phyloP scores from a whole-genome alignment of 2,888 invertebrate species.

The Masnerella sp. region DNA sequence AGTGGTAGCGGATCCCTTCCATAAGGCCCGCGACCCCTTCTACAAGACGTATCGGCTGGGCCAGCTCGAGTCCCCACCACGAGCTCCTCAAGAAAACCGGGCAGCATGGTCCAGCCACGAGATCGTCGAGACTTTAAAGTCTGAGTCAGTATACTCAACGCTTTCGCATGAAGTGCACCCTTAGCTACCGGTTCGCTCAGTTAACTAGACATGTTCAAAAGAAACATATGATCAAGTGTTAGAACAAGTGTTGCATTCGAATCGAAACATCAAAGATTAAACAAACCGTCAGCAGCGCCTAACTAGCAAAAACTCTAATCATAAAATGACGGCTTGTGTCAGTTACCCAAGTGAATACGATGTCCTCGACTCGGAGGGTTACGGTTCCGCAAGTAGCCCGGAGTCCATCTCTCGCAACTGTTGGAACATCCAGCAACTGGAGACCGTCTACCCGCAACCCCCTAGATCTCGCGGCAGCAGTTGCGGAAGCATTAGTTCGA shows the following conservation, averaged over 20 bases:
- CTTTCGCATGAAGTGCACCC: conserved; percentile 70
- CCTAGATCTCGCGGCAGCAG: conserved; percentile 73
- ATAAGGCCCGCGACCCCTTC: conserved; percentile 67
- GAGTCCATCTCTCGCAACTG: conserved; percentile 71
- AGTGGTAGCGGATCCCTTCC: conserved; percentile 64
- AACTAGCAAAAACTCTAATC: conserved; percentile 1
- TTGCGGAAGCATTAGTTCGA: conserved; percentile 72
- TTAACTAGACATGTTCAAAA: conserved; percentile 7
- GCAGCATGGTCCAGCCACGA: conserved; percentile 76
- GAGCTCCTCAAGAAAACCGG: conserved; percentile 70
- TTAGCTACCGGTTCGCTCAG: conserved; percentile 24
- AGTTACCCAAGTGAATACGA: conserved; percentile 70
- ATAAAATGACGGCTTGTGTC: conserved; percentile 61
- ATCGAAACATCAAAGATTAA: not conserved
- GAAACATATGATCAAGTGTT: conserved; percentile 31
- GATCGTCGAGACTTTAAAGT: conserved; percentile 68
- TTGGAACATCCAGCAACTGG: conserved; percentile 65
- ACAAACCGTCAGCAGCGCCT: too few relatives aligned
- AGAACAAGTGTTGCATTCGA: conserved; percentile 18
- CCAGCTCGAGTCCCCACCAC: conserved; percentile 60
- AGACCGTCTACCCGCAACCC: conserved; percentile 70
- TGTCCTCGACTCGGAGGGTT: conserved; percentile 72
- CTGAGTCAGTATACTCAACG: conserved; percentile 74
- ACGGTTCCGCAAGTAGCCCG: conserved; percentile 74
- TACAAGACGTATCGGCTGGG: conserved; percentile 59